These are phyloP conservation scores for Hermaeophaga mercurialis DNA, from an alignment of 2,888 invertebrate genomes.

Conservation along the genomic window DNA sequence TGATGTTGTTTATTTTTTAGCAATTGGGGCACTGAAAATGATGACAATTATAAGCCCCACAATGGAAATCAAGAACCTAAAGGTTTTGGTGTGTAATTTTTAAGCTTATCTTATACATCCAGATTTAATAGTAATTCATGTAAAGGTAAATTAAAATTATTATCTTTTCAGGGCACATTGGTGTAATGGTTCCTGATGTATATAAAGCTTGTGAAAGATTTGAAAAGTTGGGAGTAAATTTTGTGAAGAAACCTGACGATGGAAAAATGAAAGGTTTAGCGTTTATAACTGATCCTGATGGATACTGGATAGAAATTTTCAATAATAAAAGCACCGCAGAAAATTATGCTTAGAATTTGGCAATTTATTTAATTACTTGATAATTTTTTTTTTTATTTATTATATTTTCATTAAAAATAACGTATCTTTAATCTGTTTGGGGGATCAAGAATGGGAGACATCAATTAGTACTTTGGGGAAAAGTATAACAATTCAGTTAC, in stretches of 20 bases:
- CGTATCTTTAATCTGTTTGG: too few species aligned
- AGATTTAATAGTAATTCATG: background rate
- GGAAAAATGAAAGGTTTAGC: conserved; percentile 94
- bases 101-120: too few species aligned
- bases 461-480: too few species aligned
- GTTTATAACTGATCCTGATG: conserved; percentile 94
- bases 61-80: conserved; percentile 89
- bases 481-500: too few species aligned
- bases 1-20: conserved; percentile 62
- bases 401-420: too few species aligned
- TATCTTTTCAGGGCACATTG: conserved; percentile 78
- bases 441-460: too few species aligned
- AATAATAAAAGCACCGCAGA: conserved; percentile 38
- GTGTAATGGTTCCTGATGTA: conserved; percentile 87
- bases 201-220: conserved; percentile 84
- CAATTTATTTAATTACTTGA: too few species aligned
- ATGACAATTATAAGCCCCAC: conserved; percentile 79
- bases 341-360: too few species aligned
- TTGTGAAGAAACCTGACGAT: conserved; percentile 87
- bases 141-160: background rate
- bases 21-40: conserved; percentile 94
- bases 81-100: conserved; percentile 71
- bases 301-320: conserved; percentile 87
- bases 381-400: too few species aligned
- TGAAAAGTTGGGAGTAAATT: conserved; percentile 83